Base-by-base conservation (phyloP, 2,113 vertebrate genomes). In the Vidua macroura region DNA sequence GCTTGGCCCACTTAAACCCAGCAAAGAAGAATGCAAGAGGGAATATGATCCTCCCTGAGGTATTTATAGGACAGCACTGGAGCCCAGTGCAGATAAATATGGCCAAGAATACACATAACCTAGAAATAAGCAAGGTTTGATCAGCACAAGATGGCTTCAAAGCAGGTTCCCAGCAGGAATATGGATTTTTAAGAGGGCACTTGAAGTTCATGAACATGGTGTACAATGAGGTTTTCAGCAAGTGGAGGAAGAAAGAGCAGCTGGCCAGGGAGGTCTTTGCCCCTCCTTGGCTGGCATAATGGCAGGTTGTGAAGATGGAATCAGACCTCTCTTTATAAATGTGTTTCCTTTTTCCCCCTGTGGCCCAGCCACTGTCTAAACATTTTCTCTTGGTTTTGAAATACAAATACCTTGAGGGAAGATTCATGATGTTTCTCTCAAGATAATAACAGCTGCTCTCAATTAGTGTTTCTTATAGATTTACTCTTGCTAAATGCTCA, bases 51-150 rank as follows among this genome's bases (percentile, higher is more conserved):
- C 41, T 92, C 86, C 86, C 91, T 0, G 5, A 85, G 81, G 91
- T 92, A 97, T 95, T 95, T 95, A 95, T 95, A 95, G 94, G 95
- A 83, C 77, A 66, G 77, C 86, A 79, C 4, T 37, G 66, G 83
- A 93, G 78, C 58, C 83, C 89, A 85, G 81, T 39, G 25, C 41
- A 95, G 73, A 95, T 69, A 95, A 92, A 95, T 91, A 95, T 56
- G 70, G 89, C 93, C 91, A 95, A 55, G 74, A 92, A 89, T 64
- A 95, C 37, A 58, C 31, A 30, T 91, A 95, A 95, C 92, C 89
- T 89, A 92, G 83, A 96, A 96, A 92, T 46, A 0, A 2, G 24
- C 49, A 92, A 91, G 46, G 55, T 76, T 87, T 92, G 93, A 85
- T 76, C 10, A 0, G 74, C 58, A 79, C 74, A 22, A 46, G 73